Evolutionary conservation across 2,113 vertebrate genomes (phyloP).

Genomic region (Lophura nycthemera): DNA sequence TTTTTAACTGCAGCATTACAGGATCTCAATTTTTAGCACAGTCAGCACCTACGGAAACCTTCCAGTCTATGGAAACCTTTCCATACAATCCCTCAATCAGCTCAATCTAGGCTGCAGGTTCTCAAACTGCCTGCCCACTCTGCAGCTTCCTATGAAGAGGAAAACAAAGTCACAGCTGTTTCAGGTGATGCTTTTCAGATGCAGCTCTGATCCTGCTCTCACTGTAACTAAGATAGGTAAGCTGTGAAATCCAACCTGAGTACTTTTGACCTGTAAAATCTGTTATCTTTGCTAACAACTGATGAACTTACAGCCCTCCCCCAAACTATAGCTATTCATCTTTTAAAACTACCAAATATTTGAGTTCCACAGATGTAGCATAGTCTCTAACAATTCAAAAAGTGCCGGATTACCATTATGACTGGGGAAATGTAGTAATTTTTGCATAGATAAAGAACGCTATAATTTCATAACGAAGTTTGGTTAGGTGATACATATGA

Average conservation of each 20-base stretch:
- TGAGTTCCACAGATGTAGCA: rapidly evolving
- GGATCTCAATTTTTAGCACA: background rate
- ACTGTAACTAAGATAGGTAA: background rate
- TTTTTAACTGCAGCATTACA: background rate
- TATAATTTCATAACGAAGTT: background rate
- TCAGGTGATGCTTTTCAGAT: background rate
- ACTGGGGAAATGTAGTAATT: background rate
- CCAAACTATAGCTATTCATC: background rate
- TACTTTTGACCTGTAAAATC: background rate
- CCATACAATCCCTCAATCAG: background rate
- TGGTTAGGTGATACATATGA: background rate
- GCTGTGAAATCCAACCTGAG: background rate
- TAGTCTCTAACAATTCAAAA: background rate
- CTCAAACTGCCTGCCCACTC: background rate
- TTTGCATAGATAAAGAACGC: background rate
- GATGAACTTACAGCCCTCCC: background rate
- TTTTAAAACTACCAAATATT: background rate
- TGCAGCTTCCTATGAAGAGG: background rate
- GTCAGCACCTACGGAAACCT: background rate
- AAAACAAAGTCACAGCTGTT: background rate
- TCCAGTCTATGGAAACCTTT: background rate
- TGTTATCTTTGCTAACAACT: background rate
- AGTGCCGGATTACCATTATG: background rate
- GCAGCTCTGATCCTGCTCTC: background rate
- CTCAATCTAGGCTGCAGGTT: background rate